A percentile compares a stretch with the other conserved stretches of the same genome.
These are phyloP conservation scores for Actinemys pallida DNA, from an alignment of 2,113 vertebrate species.

Conservation along the genomic window DNA sequence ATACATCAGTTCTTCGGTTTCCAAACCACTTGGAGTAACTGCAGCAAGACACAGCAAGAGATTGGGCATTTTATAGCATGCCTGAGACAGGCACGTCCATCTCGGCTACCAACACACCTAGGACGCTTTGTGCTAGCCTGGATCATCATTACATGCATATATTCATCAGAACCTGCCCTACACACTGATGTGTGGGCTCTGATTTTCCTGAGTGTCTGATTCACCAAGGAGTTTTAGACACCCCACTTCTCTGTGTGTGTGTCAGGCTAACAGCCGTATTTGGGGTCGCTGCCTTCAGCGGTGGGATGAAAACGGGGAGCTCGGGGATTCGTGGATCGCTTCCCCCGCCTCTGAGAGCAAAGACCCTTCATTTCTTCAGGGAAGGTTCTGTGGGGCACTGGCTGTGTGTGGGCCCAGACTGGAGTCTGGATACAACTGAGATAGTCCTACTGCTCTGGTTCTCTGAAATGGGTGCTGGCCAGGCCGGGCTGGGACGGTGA, in stretches of 20 bases:
- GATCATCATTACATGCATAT: background rate
- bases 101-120: background rate
- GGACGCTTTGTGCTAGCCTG: background rate
- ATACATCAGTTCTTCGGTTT: constrained; percentile 59
- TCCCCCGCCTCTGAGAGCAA: too few species aligned
- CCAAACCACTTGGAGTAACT: constrained; percentile 26
- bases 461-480: background rate
- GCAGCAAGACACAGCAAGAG: background rate
- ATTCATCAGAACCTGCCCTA: background rate
- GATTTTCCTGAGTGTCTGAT: background rate
- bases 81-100: too few species aligned
- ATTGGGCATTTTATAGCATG: background rate
- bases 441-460: background rate
- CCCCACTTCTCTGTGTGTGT: background rate
- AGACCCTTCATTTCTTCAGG: background rate
- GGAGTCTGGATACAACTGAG: background rate
- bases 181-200: background rate
- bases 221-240: background rate
- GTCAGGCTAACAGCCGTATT: background rate
- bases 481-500: background rate
- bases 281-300: background rate
- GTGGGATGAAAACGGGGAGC: background rate
- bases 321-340: too few species aligned
- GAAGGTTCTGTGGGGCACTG: background rate
- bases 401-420: background rate